Conservation (phyloP, 1,140 invertebrate species). For the Trissolcus basalis region DNA sequence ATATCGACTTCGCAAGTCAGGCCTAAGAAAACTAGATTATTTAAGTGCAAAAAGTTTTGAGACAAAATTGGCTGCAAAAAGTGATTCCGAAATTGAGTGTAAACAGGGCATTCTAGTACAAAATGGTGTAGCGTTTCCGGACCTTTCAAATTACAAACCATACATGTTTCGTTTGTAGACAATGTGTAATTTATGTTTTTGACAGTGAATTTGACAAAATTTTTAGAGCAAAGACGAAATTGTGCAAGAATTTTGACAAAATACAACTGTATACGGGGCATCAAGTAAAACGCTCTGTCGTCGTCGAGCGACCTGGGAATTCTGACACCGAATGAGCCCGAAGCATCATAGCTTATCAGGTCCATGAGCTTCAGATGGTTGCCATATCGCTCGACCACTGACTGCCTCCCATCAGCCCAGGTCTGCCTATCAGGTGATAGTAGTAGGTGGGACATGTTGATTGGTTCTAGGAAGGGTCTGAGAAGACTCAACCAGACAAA, state of each 20-base stretch:
- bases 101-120: neutral
- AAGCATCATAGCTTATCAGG: too few species aligned
- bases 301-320: too few species aligned
- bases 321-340: too few species aligned
- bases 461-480: too few species aligned
- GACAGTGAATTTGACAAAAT: neutral
- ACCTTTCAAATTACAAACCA: neutral
- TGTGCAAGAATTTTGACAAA: constrained; percentile 2
- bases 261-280: neutral
- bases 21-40: neutral
- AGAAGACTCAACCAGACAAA: too few species aligned
- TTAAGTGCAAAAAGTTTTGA: neutral
- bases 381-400: too few species aligned
- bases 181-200: neutral
- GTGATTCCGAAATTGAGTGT: neutral
- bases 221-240: neutral
- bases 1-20: neutral
- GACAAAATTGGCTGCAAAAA: neutral
- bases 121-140: neutral
- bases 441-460: too few species aligned
- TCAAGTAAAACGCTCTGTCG: too few species aligned
- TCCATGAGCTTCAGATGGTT: too few species aligned
- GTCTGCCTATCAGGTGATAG: too few species aligned
- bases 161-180: neutral
- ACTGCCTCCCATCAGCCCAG: too few species aligned